phyloP scores from a whole-genome alignment of 1,140 invertebrate species.

The Cheumatopsyche charites region DNA sequence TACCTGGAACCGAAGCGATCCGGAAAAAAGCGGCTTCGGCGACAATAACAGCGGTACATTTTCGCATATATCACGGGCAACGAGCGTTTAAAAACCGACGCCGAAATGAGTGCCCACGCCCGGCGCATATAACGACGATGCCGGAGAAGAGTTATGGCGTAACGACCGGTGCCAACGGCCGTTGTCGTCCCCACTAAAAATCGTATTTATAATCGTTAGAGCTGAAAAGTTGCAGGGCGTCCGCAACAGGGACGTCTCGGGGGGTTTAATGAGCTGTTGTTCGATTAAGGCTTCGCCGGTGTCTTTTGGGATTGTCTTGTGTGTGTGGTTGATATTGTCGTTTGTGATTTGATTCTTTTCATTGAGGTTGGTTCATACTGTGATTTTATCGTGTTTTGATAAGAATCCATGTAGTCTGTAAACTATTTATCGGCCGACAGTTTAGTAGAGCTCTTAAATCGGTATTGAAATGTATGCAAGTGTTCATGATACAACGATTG shows the following conservation, averaged over 20 bases:
- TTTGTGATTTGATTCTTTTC: too few relatives aligned
- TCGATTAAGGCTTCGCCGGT: not conserved
- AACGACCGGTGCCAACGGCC: conserved; percentile 20
- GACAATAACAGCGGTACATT: not conserved
- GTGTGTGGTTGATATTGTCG: too few relatives aligned
- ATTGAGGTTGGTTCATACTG: too few relatives aligned
- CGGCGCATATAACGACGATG: not conserved
- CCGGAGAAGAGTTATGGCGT: conserved; percentile 19
- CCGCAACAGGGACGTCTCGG: not conserved
- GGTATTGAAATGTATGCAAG: too few relatives aligned
- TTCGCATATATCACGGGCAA: conserved; percentile 23
- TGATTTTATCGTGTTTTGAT: too few relatives aligned
- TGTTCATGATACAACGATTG: too few relatives aligned
- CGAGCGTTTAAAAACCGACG: conserved; percentile 31
- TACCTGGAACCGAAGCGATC: conserved; percentile 13
- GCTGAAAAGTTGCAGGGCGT: not conserved
- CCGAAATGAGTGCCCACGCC: not conserved
- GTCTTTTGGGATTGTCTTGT: not conserved
- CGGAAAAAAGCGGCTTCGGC: not conserved
- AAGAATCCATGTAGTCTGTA: too few relatives aligned
- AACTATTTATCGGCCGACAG: too few relatives aligned
- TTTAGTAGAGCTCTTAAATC: too few relatives aligned
- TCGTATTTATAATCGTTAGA: conserved; percentile 24
- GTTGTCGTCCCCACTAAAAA: conserved; percentile 20
- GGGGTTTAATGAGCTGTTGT: not conserved